Conservation (phyloP, 2,888 invertebrate genomes). For the Protula sp. region DNA sequence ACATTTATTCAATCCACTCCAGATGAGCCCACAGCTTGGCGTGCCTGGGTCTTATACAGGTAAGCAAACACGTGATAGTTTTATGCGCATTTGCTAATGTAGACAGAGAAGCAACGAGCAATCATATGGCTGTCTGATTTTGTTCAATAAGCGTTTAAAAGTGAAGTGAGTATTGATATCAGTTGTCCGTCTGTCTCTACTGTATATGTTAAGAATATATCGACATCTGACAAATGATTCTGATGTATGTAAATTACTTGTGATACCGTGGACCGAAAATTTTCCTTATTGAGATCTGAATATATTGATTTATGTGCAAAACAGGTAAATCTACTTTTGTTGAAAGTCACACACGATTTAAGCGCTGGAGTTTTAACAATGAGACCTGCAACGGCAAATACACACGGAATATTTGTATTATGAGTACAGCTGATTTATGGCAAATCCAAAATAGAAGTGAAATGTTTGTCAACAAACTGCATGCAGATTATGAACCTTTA, state of each 20-base stretch:
- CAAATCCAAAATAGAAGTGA: background rate
- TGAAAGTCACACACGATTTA: background rate
- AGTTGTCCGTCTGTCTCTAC: background rate
- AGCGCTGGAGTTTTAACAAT: background rate
- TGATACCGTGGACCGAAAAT: too few relatives aligned
- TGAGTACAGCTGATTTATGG: background rate
- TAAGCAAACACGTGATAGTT: too few relatives aligned
- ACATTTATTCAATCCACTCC: background rate
- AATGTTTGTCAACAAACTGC: background rate
- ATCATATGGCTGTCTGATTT: too few relatives aligned
- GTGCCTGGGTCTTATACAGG: constrained; percentile 1
- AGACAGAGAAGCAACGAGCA: too few relatives aligned
- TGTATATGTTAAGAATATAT: background rate
- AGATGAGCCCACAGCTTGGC: background rate
- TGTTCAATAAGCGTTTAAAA: too few relatives aligned
- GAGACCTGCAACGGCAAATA: background rate
- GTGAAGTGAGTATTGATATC: background rate
- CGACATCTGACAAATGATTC: too few relatives aligned
- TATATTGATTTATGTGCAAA: background rate
- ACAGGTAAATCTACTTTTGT: background rate
- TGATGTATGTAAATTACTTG: too few relatives aligned
- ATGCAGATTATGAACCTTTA: background rate
- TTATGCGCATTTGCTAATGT: too few relatives aligned
- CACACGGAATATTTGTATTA: background rate
- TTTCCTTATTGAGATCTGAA: too few relatives aligned